These are phyloP conservation scores for Drosophila putrida DNA, from an alignment of 2,888 invertebrate species.

Conservation along the genomic window DNA sequence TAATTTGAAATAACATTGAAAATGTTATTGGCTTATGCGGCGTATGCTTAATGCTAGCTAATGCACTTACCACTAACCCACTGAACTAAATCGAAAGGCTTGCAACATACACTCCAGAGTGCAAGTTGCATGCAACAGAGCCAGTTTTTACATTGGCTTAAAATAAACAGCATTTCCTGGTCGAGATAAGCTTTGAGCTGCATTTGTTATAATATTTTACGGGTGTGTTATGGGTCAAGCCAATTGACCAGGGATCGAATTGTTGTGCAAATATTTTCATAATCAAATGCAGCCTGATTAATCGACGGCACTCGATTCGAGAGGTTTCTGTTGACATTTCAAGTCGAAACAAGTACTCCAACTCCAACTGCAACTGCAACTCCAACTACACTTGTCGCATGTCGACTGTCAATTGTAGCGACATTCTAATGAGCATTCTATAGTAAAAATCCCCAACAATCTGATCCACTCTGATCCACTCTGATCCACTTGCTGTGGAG, in stretches of 20 bases:
- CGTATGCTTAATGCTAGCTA: constrained; percentile 17
- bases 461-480: constrained; percentile 9
- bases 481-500: constrained; percentile 46
- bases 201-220: constrained; percentile 31
- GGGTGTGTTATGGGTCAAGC: constrained; percentile 59
- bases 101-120: constrained; percentile 28
- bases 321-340: constrained; percentile 45
- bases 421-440: constrained; percentile 70
- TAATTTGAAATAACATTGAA: constrained; percentile 63
- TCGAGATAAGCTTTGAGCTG: constrained; percentile 67
- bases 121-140: constrained; percentile 17
- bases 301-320: constrained; percentile 3
- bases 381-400: constrained; percentile 43
- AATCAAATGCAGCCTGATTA: constrained; percentile 43
- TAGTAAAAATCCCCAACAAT: neutral
- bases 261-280: constrained; percentile 55
- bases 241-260: constrained; percentile 39
- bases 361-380: too few species aligned
- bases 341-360: constrained; percentile 32
- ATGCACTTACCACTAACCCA: constrained; percentile 61
- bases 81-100: constrained; percentile 55
- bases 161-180: constrained; percentile 75
- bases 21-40: constrained; percentile 6
- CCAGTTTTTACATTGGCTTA: constrained; percentile 7
- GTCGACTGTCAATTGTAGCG: constrained; percentile 59